Conservation (phyloP, 2,888 invertebrate species). For the Mycogona germanica region DNA sequence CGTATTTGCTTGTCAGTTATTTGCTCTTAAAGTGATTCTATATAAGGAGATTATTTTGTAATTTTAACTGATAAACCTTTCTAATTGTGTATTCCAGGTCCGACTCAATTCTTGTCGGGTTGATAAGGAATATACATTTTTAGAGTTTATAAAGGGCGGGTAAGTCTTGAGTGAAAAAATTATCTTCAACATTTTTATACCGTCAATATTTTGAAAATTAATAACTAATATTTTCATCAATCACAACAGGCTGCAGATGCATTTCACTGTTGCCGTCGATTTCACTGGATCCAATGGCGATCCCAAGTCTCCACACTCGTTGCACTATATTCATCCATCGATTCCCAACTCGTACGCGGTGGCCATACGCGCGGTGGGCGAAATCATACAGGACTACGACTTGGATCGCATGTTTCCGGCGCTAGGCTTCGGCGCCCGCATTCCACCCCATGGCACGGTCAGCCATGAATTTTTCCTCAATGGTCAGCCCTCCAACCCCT, state of each 20-base stretch:
- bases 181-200: too few relatives aligned
- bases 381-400: constrained; percentile 39
- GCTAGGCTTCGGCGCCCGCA: constrained; percentile 41
- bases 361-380: constrained; percentile 29
- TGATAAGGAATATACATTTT: constrained; percentile 32
- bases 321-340: constrained; percentile 36
- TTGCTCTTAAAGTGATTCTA: not conserved
- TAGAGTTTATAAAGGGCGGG: constrained; percentile 29
- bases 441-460: constrained; percentile 37
- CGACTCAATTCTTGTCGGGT: constrained; percentile 29
- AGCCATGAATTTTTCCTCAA: constrained; percentile 41
- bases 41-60: too few relatives aligned
- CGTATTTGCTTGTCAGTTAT: not conserved
- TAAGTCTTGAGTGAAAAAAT: too few relatives aligned
- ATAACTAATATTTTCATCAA: not conserved
- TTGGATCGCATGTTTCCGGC: constrained; percentile 40
- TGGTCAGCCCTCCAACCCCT: constrained; percentile 41
- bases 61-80: too few relatives aligned
- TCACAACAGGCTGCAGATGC: constrained; percentile 30
- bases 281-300: constrained; percentile 34
- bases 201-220: too few relatives aligned
- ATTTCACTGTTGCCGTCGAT: constrained; percentile 33
- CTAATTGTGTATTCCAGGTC: constrained; percentile 22
- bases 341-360: constrained; percentile 30
- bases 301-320: constrained; percentile 27